Evolutionary conservation across 2,113 vertebrate species (phyloP).

Genomic region (Cyanoramphus novaezelandiae): DNA sequence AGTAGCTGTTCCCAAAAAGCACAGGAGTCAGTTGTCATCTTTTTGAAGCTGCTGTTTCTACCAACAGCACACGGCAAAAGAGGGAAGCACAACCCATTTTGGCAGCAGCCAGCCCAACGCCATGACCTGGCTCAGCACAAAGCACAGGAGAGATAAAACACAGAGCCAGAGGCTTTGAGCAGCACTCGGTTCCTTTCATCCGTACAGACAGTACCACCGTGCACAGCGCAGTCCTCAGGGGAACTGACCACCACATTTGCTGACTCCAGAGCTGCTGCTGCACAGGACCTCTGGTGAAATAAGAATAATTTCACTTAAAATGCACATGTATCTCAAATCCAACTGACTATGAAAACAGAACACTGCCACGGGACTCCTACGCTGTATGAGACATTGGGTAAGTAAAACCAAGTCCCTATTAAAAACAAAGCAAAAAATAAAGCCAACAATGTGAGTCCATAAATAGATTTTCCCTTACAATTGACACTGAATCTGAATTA

Average conservation of each 20-base stretch:
- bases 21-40: neutral
- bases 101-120: neutral
- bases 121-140: neutral
- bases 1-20: neutral
- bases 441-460: neutral
- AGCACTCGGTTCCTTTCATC: rapidly evolving
- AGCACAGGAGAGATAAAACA: neutral
- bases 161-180: rapidly evolving
- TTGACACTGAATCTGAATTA: constrained; percentile 31
- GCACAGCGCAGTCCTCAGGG: neutral
- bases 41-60: neutral
- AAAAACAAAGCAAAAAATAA: neutral
- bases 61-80: rapidly evolving
- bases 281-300: neutral
- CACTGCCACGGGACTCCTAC: neutral
- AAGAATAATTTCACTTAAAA: neutral
- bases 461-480: neutral
- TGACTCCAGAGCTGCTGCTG: neutral
- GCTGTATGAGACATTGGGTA: neutral
- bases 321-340: neutral
- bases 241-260: rapidly evolving
- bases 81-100: neutral
- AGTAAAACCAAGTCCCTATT: neutral
- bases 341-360: neutral
- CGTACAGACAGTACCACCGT: rapidly evolving